Base-by-base conservation (phyloP, 2,888 invertebrate genomes). In the Caenorhabditis angaria region DNA sequence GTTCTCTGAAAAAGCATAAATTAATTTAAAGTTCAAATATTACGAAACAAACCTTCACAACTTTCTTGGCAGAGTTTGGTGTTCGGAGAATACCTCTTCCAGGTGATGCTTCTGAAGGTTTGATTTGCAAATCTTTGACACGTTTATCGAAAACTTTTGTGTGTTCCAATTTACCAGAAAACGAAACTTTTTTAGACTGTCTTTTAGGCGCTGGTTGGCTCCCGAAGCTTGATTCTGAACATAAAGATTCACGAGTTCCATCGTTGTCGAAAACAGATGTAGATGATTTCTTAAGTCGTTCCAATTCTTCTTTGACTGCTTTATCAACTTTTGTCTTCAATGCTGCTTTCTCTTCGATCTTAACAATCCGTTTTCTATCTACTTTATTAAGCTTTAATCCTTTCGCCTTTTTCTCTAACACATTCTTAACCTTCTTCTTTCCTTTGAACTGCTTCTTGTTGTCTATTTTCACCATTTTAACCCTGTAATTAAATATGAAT, bases 341-440 rank as follows among this genome's bases (percentile, higher is more conserved):
- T 2, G 62, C 66, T 25, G 64, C 72, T 55, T 78, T 77, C 24
- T 71, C 76, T 62, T 76, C 76, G 27, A 77, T 65, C 69, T 78
- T 80, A 3, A 74, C 76, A 62, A 78, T 70, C 50, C 67, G 63
- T 53, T 76, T 82, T 48, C 79, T 67, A 48, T 80, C 80, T 10
- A 78, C 74, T 57, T 74, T 70, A 60, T 78, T 82, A 25, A 81
- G 66, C 27, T 78, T 75, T 22, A 82, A 53, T 53, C 81, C 80
- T 63, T 81, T 82, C 5, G 71, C 72, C 63, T 80, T 77, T 64
- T 82, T 82, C 47, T 78, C 78, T 60, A 72, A 51, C 61, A 76
- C 72, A 69, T 77, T 81, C 29, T 77, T 76, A 27, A 76, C 77
- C 64, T 77, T 81, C 76, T 78, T 79, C 68, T 76, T 79, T 47